Percentiles rank a stretch among this genome's conserved stretches.
phyloP scores from a whole-genome alignment of 2,888 invertebrate species.

The Meiosimyza platycephala region DNA sequence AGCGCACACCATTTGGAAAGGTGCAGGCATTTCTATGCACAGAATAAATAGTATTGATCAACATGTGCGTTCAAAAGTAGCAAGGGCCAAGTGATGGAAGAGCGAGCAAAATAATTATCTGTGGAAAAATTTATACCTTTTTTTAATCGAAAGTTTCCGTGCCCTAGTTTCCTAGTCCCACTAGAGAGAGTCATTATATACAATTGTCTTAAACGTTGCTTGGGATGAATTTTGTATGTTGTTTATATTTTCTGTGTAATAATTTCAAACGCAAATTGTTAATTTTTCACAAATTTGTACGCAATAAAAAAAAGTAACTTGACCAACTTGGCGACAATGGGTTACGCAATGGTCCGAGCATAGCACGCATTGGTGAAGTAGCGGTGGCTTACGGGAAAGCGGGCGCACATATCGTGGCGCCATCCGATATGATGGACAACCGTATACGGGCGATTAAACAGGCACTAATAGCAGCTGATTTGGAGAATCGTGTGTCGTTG shows the following conservation, averaged over 20 bases:
- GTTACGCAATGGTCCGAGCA: conserved; percentile 78
- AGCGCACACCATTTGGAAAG: conserved; percentile 82
- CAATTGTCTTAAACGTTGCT: conserved; percentile 25
- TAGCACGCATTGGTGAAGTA: conserved; percentile 84
- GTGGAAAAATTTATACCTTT: conserved; percentile 54
- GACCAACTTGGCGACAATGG: conserved; percentile 68
- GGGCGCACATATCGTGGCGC: conserved; percentile 89
- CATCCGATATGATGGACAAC: conserved; percentile 97
- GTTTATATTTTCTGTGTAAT: background rate
- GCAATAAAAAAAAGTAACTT: no score
- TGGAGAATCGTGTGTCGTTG: conserved; percentile 83
- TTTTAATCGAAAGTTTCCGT: conserved; percentile 63
- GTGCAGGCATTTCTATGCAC: conserved; percentile 70
- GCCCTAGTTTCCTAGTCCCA: conserved; percentile 64
- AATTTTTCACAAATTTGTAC: no score
- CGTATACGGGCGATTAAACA: conserved; percentile 89
- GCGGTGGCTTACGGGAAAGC: conserved; percentile 88
- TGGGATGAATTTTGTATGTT: conserved; percentile 31
- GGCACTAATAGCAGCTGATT: conserved; percentile 73
- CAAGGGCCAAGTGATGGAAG: background rate
- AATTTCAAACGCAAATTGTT: no score
- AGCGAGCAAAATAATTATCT: background rate
- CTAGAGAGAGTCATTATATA: conserved; percentile 61
- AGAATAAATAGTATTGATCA: no score
- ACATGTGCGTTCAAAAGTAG: no score